Conservation (phyloP, 2,888 invertebrate genomes). For the Troides helena region DNA sequence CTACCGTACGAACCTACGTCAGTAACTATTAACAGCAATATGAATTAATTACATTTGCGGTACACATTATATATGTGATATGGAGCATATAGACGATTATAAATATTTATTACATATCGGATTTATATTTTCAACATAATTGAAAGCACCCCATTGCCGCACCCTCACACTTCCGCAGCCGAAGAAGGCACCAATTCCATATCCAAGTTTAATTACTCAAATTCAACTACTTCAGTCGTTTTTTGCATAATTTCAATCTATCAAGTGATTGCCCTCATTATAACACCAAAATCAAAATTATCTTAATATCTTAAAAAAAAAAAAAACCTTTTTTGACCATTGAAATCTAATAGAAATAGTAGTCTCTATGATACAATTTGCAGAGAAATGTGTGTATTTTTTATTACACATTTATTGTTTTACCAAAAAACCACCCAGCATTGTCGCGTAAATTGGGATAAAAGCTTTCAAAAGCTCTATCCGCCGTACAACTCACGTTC, state of each 20-base stretch:
- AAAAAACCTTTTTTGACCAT: too few relatives aligned
- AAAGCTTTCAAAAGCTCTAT: slow-evolving; percentile 44
- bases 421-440: slow-evolving; percentile 2
- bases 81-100: background rate
- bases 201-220: background rate
- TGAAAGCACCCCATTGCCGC: background rate
- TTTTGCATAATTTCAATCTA: too few relatives aligned
- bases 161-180: background rate
- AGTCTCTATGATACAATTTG: too few relatives aligned
- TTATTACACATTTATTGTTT: slow-evolving; percentile 8
- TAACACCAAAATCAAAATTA: too few relatives aligned
- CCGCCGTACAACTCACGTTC: slow-evolving; percentile 42
- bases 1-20: too few relatives aligned
- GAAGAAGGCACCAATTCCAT: background rate
- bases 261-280: too few relatives aligned
- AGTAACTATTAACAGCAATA: too few relatives aligned
- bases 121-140: slow-evolving; percentile 3
- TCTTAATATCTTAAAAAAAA: too few relatives aligned
- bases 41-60: too few relatives aligned
- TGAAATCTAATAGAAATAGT: too few relatives aligned
- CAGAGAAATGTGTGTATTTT: too few relatives aligned
- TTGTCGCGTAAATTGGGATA: slow-evolving; percentile 22
- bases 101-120: background rate
- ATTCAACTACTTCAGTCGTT: slow-evolving; percentile 21
- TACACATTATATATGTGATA: too few relatives aligned